These are phyloP conservation scores for Lepisosteus osseus DNA, from an alignment of 2,113 vertebrate species.

Conservation along the genomic window DNA sequence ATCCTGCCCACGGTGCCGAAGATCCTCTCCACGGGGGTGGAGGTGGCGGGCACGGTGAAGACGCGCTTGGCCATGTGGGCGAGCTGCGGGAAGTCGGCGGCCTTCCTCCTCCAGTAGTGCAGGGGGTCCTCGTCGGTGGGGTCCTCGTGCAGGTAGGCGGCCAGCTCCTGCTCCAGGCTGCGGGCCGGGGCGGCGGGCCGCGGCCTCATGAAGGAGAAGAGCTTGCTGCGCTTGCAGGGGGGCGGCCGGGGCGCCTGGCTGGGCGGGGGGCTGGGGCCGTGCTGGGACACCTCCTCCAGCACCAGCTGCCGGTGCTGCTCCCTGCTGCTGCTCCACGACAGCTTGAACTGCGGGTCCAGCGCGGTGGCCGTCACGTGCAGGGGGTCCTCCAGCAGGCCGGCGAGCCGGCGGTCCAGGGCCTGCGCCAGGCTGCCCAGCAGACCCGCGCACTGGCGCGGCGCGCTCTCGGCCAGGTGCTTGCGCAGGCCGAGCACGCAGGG, in stretches of 20 bases:
- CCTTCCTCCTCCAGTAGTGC: conserved; percentile 72
- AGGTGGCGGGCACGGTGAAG: conserved; percentile 66
- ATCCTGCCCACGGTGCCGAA: conserved; percentile 51
- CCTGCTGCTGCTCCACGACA: conserved; percentile 72
- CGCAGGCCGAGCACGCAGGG: conserved; percentile 70
- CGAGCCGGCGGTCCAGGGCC: conserved; percentile 56
- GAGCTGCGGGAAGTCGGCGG: conserved; percentile 69
- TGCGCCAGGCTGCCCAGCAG: conserved; percentile 57
- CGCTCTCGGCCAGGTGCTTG: conserved; percentile 68
- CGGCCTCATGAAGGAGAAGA: conserved; percentile 76
- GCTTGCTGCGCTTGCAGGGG: conserved; percentile 63
- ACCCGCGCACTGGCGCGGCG: conserved; percentile 55
- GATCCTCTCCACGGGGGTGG: conserved; percentile 61
- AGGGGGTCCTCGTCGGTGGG: conserved; percentile 69
- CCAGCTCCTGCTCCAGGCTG: conserved; percentile 70
- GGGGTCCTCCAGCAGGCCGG: conserved; percentile 64
- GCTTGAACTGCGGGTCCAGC: conserved; percentile 73
- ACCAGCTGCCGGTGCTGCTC: conserved; percentile 71
- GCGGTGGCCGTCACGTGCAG: conserved; percentile 68
- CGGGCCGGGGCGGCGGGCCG: conserved; percentile 66
- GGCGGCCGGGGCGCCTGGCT: conserved; percentile 52
- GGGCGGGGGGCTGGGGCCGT: conserved; percentile 40
- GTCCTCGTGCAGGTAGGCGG: conserved; percentile 65
- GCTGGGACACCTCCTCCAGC: conserved; percentile 64
- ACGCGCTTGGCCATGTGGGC: conserved; percentile 68